Evolutionary conservation across 2,888 invertebrate species (phyloP), one percentile per base, ranked within the genome.

Genomic region (Cartodere bifasciata): DNA sequence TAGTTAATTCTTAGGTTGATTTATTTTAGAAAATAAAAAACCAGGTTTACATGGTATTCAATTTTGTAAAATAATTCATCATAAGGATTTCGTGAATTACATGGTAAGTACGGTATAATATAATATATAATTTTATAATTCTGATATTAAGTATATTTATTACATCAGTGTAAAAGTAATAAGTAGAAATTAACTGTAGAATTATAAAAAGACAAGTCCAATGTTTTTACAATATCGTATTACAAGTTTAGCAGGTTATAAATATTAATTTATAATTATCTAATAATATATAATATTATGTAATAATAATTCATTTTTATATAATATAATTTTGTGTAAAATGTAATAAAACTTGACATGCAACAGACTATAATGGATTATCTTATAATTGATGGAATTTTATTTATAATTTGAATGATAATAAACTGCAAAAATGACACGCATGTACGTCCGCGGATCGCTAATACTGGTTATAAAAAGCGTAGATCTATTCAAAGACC

Each of bases 281-380:
- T 55, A 55, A 49, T 52, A 44, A 46, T 48, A 43, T 52, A 51
- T 52, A 53, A 53, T 55, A 53, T 52, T 51, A 53, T 50, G 51
- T 54, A 53, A 55, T 53, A 54, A 55, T 41, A 40, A 37, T 43
- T 42, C 37, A 35, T 35, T 50, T 50, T 45, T 45, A 48, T 50
- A 39, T 48, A 44, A 55, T 54, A 49, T 54, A 55, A 53, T 52
- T 52, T 55, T 56, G 56, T 58, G 56, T 58, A 58, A 57, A 57
- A 57, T 56, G 54, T 58, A 57, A 55, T 57, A 56, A 56, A 56
- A 57, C 53, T n/a, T 49, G 52, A 56, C 57, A 58, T 57, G 57
- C 56, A 58, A 56, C 56, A 55, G 53, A 55, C 54, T 58, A 56
- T 57, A 56, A 56, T 51, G 50, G 50, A 52, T 52, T 49, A 46